These are phyloP conservation scores for Neostethus bicornis DNA, from an alignment of 2,797 vertebrate genomes.

Conservation along the genomic window DNA sequence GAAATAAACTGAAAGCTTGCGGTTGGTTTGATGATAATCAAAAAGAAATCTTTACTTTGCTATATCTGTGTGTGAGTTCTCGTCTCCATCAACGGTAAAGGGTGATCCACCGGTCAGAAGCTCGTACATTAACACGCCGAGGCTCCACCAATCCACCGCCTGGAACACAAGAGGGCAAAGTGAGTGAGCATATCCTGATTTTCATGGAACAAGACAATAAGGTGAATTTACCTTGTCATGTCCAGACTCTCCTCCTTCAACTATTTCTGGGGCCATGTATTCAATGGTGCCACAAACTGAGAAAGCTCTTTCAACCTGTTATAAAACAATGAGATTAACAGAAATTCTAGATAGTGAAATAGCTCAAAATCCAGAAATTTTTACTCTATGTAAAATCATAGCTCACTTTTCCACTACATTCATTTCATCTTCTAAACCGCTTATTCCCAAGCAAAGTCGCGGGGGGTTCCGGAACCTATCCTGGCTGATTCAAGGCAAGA, in stretches of 20 bases:
- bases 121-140: conserved; percentile 98
- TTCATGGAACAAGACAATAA: conserved; percentile 6
- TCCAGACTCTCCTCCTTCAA: conserved; percentile 92
- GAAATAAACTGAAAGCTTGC: background rate
- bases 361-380: background rate
- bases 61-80: conserved; percentile 97
- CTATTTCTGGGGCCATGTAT: conserved; percentile 99
- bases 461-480: no score
- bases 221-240: conserved; percentile 90
- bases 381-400: background rate
- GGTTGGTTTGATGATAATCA: background rate
- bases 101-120: conserved; percentile 96
- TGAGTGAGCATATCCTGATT: background rate
- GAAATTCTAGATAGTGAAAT: background rate
- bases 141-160: conserved; percentile 99
- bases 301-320: conserved; percentile 88
- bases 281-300: conserved; percentile 98
- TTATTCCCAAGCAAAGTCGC: no score
- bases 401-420: background rate
- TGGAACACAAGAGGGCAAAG: conserved; percentile 62
- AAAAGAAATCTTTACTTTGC: conserved; percentile 85
- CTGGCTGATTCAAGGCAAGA: no score
- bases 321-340: background rate
- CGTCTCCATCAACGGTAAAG: conserved; percentile 96
- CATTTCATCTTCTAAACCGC: no score